A percentile compares a stretch with the other conserved stretches of the same genome.
Conservation (phyloP, 2,797 vertebrate genomes). For the Austrolebias charrua region DNA sequence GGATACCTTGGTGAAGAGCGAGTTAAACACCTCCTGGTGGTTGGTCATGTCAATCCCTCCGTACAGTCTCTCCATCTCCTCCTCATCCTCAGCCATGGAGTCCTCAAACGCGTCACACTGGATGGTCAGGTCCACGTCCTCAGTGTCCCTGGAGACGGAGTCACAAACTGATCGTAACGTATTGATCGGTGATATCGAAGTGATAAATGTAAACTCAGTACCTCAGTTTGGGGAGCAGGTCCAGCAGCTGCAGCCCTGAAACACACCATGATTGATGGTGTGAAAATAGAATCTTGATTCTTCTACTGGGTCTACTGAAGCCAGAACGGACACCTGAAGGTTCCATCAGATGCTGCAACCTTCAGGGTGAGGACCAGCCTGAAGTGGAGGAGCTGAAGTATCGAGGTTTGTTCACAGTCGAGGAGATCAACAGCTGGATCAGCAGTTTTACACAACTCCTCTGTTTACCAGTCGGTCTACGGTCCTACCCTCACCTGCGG, state of each 20-base stretch:
- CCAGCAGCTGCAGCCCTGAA: conserved; percentile 86
- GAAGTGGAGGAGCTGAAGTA: too few relatives aligned
- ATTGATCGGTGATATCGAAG: neutral
- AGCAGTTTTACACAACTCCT: too few relatives aligned
- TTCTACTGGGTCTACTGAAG: too few relatives aligned
- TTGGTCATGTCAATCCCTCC: conserved; percentile 86
- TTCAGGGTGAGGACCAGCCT: too few relatives aligned
- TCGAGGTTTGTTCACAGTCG: too few relatives aligned
- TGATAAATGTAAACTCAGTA: conserved; percentile 49
- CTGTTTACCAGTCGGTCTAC: too few relatives aligned
- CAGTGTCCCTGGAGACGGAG: conserved; percentile 77
- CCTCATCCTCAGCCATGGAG: conserved; percentile 83
- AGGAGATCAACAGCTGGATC: too few relatives aligned
- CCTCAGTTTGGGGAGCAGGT: conserved; percentile 84
- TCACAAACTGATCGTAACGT: neutral
- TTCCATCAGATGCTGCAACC: too few relatives aligned
- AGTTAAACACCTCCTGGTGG: conserved; percentile 86
- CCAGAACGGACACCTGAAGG: too few relatives aligned
- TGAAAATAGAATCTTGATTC: neutral
- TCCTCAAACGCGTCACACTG: conserved; percentile 87
- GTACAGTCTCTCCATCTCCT: conserved; percentile 81
- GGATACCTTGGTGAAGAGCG: conserved; percentile 81
- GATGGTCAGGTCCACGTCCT: conserved; percentile 85
- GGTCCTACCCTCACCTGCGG: too few relatives aligned
- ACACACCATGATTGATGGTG: neutral